A percentile compares a stretch with the other conserved stretches of the same genome.
Evolutionary conservation across 2,797 vertebrate species (phyloP).

Genomic region (Parauchenoglanis ngamensis): DNA sequence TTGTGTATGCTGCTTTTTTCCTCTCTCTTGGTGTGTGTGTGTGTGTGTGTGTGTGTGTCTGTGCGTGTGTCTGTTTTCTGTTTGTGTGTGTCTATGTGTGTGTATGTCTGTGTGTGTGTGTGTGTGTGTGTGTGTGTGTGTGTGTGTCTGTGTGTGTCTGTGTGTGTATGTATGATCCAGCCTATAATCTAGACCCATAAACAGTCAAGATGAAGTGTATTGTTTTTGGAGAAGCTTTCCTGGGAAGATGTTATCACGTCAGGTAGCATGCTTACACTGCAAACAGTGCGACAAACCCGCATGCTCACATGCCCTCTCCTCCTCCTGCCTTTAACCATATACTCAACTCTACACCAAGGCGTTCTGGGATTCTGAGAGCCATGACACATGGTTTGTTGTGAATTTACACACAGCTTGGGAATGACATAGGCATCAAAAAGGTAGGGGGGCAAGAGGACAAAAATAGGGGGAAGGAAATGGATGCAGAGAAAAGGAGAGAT

Average conservation of each 20-base stretch:
- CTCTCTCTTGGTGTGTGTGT: too few relatives aligned
- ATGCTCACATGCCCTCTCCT: slow-evolving; percentile 57
- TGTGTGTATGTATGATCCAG: slow-evolving; percentile 27
- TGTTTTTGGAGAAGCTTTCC: slow-evolving; percentile 67
- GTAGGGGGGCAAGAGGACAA: background rate
- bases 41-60: too few relatives aligned
- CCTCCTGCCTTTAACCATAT: slow-evolving; percentile 48
- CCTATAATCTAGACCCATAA: slow-evolving; percentile 3
- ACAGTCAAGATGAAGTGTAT: slow-evolving; percentile 39
- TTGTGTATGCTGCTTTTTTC: slow-evolving; percentile 24
- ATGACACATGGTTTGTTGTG: slow-evolving; percentile 66
- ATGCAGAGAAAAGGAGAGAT: background rate
- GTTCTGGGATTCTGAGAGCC: slow-evolving; percentile 67
- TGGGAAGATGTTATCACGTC: slow-evolving; percentile 76
- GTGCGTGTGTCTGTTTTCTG: too few relatives aligned
- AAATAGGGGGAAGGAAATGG: background rate
- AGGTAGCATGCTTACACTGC: slow-evolving; percentile 76
- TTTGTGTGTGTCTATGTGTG: too few relatives aligned
- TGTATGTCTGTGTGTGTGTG: too few relatives aligned
- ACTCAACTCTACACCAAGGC: slow-evolving; percentile 60
- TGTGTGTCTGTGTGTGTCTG: slow-evolving; percentile 1
- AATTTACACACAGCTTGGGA: slow-evolving; percentile 61
- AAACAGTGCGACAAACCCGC: slow-evolving; percentile 71
- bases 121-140: background rate
- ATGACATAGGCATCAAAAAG: slow-evolving; percentile 24